Evolutionary conservation across 1,140 invertebrate species (phyloP).

Genomic region (Calycopis cecrops): DNA sequence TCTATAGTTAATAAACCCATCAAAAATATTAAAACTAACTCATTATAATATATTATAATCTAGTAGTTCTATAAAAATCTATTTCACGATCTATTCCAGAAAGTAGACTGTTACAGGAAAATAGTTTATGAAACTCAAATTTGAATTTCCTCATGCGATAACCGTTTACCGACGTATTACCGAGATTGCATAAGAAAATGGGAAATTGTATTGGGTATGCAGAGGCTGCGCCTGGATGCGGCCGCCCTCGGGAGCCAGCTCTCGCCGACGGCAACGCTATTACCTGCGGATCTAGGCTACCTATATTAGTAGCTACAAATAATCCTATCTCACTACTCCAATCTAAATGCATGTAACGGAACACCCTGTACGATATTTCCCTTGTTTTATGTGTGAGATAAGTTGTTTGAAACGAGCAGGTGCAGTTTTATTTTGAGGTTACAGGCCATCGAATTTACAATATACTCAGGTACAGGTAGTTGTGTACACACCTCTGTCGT

Average conservation of each 20-base stretch:
- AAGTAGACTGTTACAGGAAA: background rate
- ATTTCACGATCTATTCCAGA: background rate
- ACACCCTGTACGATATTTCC: too few species aligned
- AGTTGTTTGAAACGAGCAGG: too few species aligned
- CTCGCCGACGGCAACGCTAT: conserved; percentile 1
- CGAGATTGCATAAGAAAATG: conserved; percentile 32
- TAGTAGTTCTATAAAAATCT: too few species aligned
- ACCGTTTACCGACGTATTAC: conserved; percentile 14
- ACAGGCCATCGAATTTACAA: too few species aligned
- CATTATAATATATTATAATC: too few species aligned
- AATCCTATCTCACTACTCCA: background rate
- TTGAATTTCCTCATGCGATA: conserved; percentile 11
- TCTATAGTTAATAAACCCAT: too few species aligned
- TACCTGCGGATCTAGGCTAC: background rate
- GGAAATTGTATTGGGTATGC: conserved; percentile 40
- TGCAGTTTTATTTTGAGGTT: too few species aligned
- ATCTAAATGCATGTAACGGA: conserved; percentile 5
- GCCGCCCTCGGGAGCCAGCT: conserved; percentile 24
- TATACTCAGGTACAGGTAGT: too few species aligned
- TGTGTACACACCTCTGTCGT: too few species aligned
- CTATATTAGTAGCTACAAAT: background rate
- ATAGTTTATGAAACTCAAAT: conserved; percentile 3
- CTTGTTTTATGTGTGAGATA: too few species aligned
- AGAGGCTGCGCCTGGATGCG: conserved; percentile 33
- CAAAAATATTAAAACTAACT: too few species aligned